phyloP scores from a whole-genome alignment of 92 coral and sea anemone species.

The Palythoa grandis region DNA sequence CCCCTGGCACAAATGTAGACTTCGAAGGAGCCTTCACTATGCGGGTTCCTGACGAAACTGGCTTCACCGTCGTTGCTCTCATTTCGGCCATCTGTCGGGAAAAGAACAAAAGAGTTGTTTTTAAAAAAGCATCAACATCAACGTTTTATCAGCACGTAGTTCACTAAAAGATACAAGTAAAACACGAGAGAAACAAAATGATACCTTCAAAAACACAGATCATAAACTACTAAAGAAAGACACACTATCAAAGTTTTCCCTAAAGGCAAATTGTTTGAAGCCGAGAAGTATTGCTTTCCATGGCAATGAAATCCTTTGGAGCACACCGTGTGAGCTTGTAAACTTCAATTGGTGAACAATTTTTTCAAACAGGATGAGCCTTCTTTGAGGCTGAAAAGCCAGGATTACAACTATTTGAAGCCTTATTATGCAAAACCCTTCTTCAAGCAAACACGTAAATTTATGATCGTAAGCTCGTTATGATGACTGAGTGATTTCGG shows the following conservation, averaged over 20 bases:
- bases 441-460: slow-evolving; percentile 5
- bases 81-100: slow-evolving; percentile 78
- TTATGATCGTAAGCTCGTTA: slow-evolving; percentile 45
- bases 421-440: slow-evolving; percentile 29
- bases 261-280: slow-evolving; percentile 11
- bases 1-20: slow-evolving; percentile 69
- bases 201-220: background rate
- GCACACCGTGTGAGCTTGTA: background rate
- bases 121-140: background rate
- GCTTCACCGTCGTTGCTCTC: slow-evolving; percentile 58
- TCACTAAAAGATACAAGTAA: background rate
- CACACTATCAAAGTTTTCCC: slow-evolving; percentile 34
- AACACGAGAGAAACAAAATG: background rate
- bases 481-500: slow-evolving; percentile 28
- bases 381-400: slow-evolving; percentile 10
- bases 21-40: slow-evolving; percentile 12
- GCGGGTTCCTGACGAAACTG: slow-evolving; percentile 35
- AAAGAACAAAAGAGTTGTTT: slow-evolving; percentile 5
- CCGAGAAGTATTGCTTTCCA: slow-evolving; percentile 20
- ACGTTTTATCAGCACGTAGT: slow-evolving; percentile 7
- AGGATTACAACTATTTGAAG: slow-evolving; percentile 40
- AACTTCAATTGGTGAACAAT: background rate
- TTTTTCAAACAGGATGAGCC: slow-evolving; percentile 24
- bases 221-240: background rate
- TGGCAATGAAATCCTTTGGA: background rate